Conservation (phyloP, 2,113 vertebrate genomes). For the Laterallus jamaicensis region DNA sequence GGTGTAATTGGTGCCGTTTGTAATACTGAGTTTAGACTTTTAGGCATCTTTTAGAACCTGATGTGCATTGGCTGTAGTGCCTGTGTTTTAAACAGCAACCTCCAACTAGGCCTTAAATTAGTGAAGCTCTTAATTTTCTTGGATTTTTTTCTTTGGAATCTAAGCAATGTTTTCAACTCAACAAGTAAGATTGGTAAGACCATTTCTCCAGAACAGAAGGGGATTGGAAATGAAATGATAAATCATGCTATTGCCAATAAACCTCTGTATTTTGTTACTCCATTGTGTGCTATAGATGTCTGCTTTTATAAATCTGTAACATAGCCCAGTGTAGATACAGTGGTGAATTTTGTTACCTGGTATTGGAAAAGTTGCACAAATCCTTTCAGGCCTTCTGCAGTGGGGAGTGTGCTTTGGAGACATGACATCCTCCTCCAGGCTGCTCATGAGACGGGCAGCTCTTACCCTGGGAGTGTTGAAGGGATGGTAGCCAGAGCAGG, state of each 20-base stretch:
- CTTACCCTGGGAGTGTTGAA: neutral
- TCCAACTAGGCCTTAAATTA: constrained; percentile 47
- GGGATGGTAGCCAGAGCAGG: rapidly evolving
- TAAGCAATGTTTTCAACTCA: neutral
- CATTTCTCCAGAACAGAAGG: neutral
- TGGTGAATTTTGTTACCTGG: neutral
- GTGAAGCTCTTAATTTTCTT: neutral
- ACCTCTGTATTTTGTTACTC: constrained; percentile 77
- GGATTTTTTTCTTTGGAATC: neutral
- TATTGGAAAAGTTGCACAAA: neutral
- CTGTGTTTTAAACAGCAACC: constrained; percentile 7
- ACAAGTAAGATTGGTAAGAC: neutral
- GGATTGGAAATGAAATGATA: neutral
- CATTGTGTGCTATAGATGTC: neutral
- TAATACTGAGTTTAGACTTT: neutral
- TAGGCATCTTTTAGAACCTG: neutral
- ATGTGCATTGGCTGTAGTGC: neutral
- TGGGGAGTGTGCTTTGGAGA: neutral
- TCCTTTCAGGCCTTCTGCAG: neutral
- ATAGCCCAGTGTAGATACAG: neutral
- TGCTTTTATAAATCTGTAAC: neutral
- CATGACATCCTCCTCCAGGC: neutral
- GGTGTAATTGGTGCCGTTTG: neutral
- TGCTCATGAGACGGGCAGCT: neutral
- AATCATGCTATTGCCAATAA: constrained; percentile 77